These are phyloP conservation scores for Tenrec ecaudatus DNA, from an alignment of 2,113 vertebrate genomes.

Conservation along the genomic window DNA sequence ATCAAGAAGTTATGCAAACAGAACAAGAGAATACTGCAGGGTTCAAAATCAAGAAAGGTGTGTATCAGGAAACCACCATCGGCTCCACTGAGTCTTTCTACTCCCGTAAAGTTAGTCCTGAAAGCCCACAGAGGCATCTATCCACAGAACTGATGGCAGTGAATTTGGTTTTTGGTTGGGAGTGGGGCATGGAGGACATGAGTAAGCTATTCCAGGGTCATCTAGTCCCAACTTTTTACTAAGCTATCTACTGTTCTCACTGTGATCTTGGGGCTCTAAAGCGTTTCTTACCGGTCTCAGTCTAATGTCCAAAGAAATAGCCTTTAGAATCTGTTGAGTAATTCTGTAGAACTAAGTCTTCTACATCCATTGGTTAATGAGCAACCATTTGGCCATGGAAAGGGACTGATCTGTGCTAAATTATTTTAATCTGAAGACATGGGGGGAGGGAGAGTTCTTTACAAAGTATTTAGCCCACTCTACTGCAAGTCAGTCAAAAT, in stretches of 20 bases:
- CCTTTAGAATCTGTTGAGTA: constrained; percentile 39
- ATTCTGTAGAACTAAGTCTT: constrained; percentile 33
- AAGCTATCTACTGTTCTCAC: background rate
- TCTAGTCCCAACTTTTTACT: background rate
- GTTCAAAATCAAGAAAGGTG: no score
- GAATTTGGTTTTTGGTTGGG: no score
- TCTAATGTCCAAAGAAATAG: background rate
- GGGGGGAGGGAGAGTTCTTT: background rate
- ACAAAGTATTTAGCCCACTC: constrained; percentile 7
- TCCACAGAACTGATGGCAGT: no score
- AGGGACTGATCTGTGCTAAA: constrained; percentile 52
- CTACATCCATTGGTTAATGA: constrained; percentile 34
- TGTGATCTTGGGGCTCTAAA: background rate
- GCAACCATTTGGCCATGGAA: constrained; percentile 26
- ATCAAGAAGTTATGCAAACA: no score
- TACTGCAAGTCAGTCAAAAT: constrained; percentile 32
- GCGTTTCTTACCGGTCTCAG: constrained; percentile 40
- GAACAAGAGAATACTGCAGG: no score
- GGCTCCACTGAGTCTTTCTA: no score
- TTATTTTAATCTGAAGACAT: constrained; percentile 34
- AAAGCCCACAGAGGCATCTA: no score
- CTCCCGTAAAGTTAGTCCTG: no score
- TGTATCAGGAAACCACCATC: no score
- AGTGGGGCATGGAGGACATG: no score
- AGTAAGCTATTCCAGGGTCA: background rate